Evolutionary conservation across 53 echinoderm and acorn worm genomes (phyloP), one percentile per base, ranked within the genome.

Genomic region (Holothuria scabra): DNA sequence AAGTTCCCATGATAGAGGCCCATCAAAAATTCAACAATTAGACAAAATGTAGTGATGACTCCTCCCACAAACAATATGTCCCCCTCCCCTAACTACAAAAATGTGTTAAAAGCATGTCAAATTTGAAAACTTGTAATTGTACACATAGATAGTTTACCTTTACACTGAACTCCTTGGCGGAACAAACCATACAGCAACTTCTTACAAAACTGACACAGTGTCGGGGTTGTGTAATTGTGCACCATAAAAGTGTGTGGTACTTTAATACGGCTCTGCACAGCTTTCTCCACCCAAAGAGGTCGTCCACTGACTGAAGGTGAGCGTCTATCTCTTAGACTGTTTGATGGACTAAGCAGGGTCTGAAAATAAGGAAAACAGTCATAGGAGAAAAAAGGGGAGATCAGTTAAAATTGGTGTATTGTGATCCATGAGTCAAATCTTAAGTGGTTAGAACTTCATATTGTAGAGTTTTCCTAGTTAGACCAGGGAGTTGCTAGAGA

Each of bases 161-260:
- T 99, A 76, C 99, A 99, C 66, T 99, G 99, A 34, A 93, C 85
- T 78, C 99, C 99, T 85, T 99, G 99, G 82, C 99, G 88, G 66
- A 99, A 99, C 22, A 99, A 61, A 57, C 99, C 99, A 28, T 92
- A 90, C 68, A 99, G 84, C 10, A 99, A 89, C 88, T 91, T 91
- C 82, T 88, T 94, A 80, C 99, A 99, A 85, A 90, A 91, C 89
- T 99, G 99, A 85, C 99, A 99, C 46, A 99, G 87, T 21, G 99
- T 99, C n/a, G 99, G 99, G 87, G 95, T 99, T 85, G 99, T 95
- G 87, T 99, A 99, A 87, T 90, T 94, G 85, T 99, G 99, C 85
- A 99, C 94, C 66, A 94, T 94, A 83, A 99, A 99, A 6, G 99
- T 99, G 80, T 99, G 99, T 16, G 99, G 99, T 24, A 99, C 99